Percentiles rank a stretch among this genome's conserved stretches.
Conservation (phyloP, 2,113 vertebrate genomes). For the Hystrix cristata region DNA sequence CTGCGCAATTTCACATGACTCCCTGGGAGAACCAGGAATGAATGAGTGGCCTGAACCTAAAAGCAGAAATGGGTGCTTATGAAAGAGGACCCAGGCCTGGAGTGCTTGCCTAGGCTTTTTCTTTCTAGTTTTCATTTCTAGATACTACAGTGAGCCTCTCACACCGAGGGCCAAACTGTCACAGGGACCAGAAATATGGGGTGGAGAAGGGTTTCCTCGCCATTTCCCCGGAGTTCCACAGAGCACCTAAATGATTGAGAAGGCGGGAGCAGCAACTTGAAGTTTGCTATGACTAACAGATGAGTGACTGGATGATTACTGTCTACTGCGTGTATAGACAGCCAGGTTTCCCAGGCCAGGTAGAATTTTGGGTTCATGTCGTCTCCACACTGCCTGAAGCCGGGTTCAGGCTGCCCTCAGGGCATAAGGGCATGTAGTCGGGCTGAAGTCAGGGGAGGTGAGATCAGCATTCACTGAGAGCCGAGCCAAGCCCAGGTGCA, state of each 20-base stretch:
- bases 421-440: neutral
- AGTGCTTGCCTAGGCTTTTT: constrained; percentile 6
- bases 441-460: neutral
- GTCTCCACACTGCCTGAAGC: neutral
- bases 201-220: neutral
- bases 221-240: neutral
- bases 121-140: constrained; percentile 23
- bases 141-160: neutral
- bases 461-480: neutral
- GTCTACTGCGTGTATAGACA: neutral
- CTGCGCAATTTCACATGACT: neutral
- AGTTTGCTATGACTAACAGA: neutral
- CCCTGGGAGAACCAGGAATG: neutral
- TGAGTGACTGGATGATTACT: neutral
- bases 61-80: constrained; percentile 34
- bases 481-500: neutral
- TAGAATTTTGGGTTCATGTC: neutral
- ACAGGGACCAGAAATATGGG: neutral
- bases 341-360: neutral
- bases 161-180: no score
- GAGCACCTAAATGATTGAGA: neutral
- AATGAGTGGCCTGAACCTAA: neutral
- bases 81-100: constrained; percentile 23
- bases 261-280: neutral
- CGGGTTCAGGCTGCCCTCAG: neutral